phyloP scores from a whole-genome alignment of 2,113 vertebrate species.

The Origma solitaria region DNA sequence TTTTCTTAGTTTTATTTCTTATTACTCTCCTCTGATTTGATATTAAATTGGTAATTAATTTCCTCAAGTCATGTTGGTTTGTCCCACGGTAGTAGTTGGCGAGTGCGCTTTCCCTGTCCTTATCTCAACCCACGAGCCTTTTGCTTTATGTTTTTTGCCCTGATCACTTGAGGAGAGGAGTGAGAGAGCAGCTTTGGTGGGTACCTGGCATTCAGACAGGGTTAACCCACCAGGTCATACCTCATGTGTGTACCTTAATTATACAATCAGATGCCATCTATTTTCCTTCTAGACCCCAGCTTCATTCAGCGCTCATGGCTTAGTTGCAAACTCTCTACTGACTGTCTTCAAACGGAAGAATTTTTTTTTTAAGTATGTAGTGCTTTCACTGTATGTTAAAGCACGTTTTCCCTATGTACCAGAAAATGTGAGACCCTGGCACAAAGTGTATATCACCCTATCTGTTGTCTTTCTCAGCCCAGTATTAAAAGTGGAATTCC shows the following conservation, averaged over 20 bases:
- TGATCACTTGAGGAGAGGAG: neutral
- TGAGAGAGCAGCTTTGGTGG: too few relatives aligned
- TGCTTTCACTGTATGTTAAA: neutral
- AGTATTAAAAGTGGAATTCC: neutral
- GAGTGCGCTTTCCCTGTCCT: neutral
- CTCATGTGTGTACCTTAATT: neutral
- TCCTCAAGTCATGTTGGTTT: neutral
- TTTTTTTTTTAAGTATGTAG: neutral
- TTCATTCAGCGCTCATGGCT: neutral
- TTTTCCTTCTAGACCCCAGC: neutral
- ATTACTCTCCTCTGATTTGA: neutral
- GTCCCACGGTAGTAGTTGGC: too few relatives aligned
- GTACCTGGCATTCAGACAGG: neutral
- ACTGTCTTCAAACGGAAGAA: neutral
- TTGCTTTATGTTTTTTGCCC: neutral
- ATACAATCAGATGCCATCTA: neutral
- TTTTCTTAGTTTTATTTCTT: neutral
- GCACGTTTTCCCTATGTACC: neutral
- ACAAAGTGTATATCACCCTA: neutral
- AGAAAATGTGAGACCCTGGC: neutral
- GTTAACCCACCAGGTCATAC: neutral
- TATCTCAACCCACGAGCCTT: neutral
- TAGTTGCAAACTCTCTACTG: neutral
- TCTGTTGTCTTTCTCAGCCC: neutral
- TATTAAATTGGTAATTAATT: neutral